Base-by-base conservation (phyloP, 2,797 vertebrate genomes). In the Bufotes viridis region DNA sequence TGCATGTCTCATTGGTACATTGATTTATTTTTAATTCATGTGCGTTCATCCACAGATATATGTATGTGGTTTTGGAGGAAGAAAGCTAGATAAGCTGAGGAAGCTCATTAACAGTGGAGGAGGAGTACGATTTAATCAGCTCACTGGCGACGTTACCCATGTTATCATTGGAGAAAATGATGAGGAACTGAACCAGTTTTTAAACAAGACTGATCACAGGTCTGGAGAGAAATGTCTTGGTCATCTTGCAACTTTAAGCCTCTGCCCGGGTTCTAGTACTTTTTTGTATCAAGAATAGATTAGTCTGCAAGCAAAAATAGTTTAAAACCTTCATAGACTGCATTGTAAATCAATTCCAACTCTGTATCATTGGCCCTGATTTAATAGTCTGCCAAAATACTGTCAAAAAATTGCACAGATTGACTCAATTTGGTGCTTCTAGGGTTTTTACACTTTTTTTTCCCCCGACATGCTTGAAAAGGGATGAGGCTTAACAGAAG, bases 121-220 rank as follows among this genome's bases (percentile, higher is more conserved):
- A 81, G 98, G 98, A 42, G 92, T 99, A 92, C 96, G 96, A 86
- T 99, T 99, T 92, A 98, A 97, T 94, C 98, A 99, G 34, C 96
- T 96, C 88, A 96, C 96, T 83, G 97, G 97, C 92, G 98, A 99
- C 55, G 96, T 99, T 87, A 98, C 98, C 61, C 98, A 99, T 82
- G 94, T 99, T 79, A 95, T 99, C 84, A 95, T 97, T 93, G 98
- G 97, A 86, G 97, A 99, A 57, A 90, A 93, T 83, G 96, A 96
- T 88, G 93, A 96, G 79, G 97, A 97, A 34, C 90, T 99, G 87
- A 97, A 96, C 90, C 95, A 92, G 26, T 98, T 98, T 90, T 91
- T 98, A 82, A 95, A 93, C 79, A 98, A 96, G 93, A 95, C 94
- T 0, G 82, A 92, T 90, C 97, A 97, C 92, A 97, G 98, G 98